Evolutionary conservation across 2,797 vertebrate genomes (phyloP), one percentile per base, ranked within the genome.

Genomic region (Odontamblyopus lacepedii): DNA sequence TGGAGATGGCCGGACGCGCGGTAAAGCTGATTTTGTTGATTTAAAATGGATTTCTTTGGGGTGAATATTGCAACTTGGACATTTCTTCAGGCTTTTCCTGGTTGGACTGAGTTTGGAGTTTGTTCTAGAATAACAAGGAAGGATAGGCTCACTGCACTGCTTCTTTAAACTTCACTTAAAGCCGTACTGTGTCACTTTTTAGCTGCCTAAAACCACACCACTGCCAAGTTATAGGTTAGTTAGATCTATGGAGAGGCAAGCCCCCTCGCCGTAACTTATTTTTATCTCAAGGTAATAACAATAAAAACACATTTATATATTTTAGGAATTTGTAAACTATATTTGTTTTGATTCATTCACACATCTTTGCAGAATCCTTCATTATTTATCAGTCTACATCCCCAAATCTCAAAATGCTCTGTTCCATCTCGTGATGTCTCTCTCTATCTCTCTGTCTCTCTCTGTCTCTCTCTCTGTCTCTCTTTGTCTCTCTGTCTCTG

Each of bases 391-490:
- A 23, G 23, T 23, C 23, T 23, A 23, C 23, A 8, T 7, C 35
- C 7, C 35, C 35, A 4, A 5, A 32, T 4, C 3, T 32, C 30
- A 32, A 32, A 4, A 32, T 32, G 30, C 30, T 32, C 30, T 32
- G 30, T 32, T 32, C 30, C 30, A 32, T 5, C 30, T 32, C 5
- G 30, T 32, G 30, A 32, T 32, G 30, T 69, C 71, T 38, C n/a
- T 16, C 29, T 73, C 53, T 71, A 55, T 57, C 29, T 18, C 44
- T 48, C 30, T 29, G 61, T 48, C 48, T 63, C 48, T 18, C 38
- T 68, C 61, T 72, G 67, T 67, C 68, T 15, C 62, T 35, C 6
- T 61, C 1, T 48, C n/a, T 16, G 8, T 41, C 4, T 78, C 26
- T 19, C 30, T 32, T 0, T 32, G 30, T 73, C 44, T 65, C 29